Percentiles rank a stretch among this genome's conserved stretches.
Conservation (phyloP, 2,888 invertebrate species). For the Rotaria magnacalcarata region DNA sequence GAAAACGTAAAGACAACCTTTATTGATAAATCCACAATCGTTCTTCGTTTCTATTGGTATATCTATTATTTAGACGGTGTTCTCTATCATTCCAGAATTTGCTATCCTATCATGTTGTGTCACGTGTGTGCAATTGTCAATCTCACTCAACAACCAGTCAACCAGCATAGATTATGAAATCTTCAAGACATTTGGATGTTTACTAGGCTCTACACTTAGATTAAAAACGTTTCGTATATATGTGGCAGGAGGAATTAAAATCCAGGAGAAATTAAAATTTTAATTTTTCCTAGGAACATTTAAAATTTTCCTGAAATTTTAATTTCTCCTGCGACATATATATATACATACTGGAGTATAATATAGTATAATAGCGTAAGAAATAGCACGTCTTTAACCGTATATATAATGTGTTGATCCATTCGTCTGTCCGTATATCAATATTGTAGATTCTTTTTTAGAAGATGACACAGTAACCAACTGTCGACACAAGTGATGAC, state of each 20-base stretch:
- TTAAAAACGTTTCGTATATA: not conserved
- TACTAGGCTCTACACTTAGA: not conserved
- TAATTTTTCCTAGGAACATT: too few relatives aligned
- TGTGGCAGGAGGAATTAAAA: too few relatives aligned
- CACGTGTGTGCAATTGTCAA: constrained; percentile 3
- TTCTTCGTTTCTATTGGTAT: not conserved
- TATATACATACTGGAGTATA: not conserved
- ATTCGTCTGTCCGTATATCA: not conserved
- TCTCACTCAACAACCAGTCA: not conserved
- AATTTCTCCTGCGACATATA: too few relatives aligned
- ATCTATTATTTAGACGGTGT: not conserved
- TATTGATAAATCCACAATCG: not conserved
- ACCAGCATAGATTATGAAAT: not conserved
- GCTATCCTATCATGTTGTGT: not conserved
- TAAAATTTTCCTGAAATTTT: too few relatives aligned
- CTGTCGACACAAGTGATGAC: not conserved
- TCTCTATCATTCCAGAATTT: not conserved
- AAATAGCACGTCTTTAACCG: not conserved
- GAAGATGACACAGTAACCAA: not conserved
- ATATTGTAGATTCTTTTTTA: not conserved
- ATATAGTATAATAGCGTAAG: not conserved
- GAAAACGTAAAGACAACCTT: too few relatives aligned
- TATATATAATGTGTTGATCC: not conserved
- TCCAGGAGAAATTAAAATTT: too few relatives aligned
- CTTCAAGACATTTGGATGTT: not conserved